Evolutionary conservation across 2,797 vertebrate species (phyloP), one percentile per base, ranked within the genome.

Genomic region (Sardinella longiceps): DNA sequence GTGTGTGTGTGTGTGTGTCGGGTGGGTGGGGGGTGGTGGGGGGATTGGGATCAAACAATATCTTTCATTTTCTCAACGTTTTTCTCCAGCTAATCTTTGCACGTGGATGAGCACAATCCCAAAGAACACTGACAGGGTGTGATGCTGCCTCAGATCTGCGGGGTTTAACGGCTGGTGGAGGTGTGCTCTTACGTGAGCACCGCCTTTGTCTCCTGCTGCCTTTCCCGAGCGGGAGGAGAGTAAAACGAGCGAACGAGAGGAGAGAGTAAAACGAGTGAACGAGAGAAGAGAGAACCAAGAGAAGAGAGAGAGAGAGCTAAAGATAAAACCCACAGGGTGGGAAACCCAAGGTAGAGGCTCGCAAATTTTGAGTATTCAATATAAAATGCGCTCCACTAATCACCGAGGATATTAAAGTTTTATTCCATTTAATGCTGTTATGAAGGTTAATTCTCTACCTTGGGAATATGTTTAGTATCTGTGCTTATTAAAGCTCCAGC

Each of bases 51-150:
- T 3, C 63, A 60, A 77, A 37, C 37, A 77, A 77, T 77, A 43
- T 39, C 1, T 66, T 81, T 74, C 30, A 25, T 53, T 33, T 50
- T 83, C 66, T 20, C 46, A 56, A 37, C 14, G 9, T n/a, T 53
- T 53, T 63, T 53, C 70, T 81, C 89, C 87, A 45, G 43, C 45
- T 84, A 82, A 80, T 85, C 90, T 66, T 80, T 70, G 81, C 66
- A 82, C 80, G 84, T 14, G 37, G 85, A 80, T 80, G 86, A 39
- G 33, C 70, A 20, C 70, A 23, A 43, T 77, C 70, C 70, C 37
- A 18, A 43, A 23, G 37, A 77, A 77, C 70, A 23, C 70, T 20
- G 70, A 23, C 70, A 23, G 18, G 37, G 33, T 1, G 37, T 11
- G 20, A 37, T 23, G 66, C 33, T 20, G 28, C 30, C 4, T 14